Evolutionary conservation across 2,113 vertebrate genomes (phyloP).

Genomic region (Spheniscus mendiculus): DNA sequence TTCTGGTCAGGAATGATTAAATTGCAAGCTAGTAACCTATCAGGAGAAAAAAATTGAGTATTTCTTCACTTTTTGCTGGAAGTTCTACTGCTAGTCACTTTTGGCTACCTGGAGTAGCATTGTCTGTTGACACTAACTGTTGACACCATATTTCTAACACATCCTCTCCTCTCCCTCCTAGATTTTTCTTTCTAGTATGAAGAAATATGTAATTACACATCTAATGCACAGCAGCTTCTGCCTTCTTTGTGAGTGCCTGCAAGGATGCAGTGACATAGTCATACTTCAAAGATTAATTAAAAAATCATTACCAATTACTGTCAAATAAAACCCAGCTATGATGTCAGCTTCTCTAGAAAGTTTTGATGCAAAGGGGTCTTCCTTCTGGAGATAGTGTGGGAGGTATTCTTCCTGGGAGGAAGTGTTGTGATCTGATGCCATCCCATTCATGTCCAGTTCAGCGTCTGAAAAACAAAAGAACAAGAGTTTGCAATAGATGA

Average conservation of each 20-base stretch:
- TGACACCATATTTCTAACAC: neutral
- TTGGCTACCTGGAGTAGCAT: neutral
- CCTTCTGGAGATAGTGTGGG: conserved; percentile 79
- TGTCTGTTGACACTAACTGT: neutral
- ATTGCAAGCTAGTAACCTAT: neutral
- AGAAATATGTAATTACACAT: neutral
- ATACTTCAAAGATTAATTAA: neutral
- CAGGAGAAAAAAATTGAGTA: rapidly evolving
- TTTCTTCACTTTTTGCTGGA: neutral
- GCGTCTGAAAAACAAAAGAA: conserved; percentile 59
- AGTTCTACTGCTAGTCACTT: neutral
- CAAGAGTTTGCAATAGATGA: neutral
- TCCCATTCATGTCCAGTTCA: conserved; percentile 42
- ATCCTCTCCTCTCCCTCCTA: neutral
- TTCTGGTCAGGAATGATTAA: neutral
- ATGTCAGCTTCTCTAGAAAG: conserved; percentile 91
- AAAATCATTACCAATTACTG: conserved; percentile 84
- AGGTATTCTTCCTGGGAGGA: conserved; percentile 64
- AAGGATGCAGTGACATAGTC: neutral
- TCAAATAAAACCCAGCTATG: conserved; percentile 87
- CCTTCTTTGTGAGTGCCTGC: neutral
- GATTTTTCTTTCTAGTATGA: neutral
- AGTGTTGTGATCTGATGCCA: conserved; percentile 75
- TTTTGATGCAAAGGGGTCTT: conserved; percentile 88
- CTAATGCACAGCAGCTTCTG: neutral